Evolutionary conservation across 2,113 vertebrate genomes (phyloP).

Genomic region (Lichenostomus cassidix): DNA sequence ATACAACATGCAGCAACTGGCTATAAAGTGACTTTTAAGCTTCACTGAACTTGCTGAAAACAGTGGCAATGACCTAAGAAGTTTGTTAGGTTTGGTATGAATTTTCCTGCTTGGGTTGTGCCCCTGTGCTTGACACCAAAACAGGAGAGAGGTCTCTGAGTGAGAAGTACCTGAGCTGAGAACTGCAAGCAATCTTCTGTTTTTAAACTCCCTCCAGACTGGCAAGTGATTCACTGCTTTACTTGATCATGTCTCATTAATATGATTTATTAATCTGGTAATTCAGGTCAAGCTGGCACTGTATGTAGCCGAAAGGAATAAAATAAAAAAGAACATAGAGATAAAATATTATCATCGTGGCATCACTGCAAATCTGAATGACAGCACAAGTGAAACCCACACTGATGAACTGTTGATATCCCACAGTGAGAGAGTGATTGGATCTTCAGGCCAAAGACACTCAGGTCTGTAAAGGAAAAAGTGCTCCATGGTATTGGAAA

Average conservation of each 20-base stretch:
- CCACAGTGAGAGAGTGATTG: background rate
- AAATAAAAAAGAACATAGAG: background rate
- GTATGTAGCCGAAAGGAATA: background rate
- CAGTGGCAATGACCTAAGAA: background rate
- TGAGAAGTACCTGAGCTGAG: background rate
- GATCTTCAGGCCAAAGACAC: background rate
- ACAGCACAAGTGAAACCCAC: background rate
- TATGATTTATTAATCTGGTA: conserved; percentile 11
- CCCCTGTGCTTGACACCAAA: background rate
- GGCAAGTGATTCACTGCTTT: background rate
- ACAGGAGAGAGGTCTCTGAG: background rate
- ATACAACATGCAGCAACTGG: background rate
- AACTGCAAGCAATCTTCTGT: background rate
- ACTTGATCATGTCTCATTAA: background rate
- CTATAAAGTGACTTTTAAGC: background rate
- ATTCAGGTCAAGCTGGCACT: background rate
- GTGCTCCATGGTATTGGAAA: background rate
- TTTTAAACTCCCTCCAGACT: background rate
- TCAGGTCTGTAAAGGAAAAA: background rate
- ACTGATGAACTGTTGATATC: background rate
- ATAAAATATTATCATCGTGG: background rate
- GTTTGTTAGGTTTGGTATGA: background rate
- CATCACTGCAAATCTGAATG: background rate
- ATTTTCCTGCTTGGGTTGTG: background rate
- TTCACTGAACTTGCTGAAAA: background rate